Percentiles rank a stretch among this genome's conserved stretches.
Conservation (phyloP, 2,113 vertebrate genomes). For the Nesoenas mayeri region DNA sequence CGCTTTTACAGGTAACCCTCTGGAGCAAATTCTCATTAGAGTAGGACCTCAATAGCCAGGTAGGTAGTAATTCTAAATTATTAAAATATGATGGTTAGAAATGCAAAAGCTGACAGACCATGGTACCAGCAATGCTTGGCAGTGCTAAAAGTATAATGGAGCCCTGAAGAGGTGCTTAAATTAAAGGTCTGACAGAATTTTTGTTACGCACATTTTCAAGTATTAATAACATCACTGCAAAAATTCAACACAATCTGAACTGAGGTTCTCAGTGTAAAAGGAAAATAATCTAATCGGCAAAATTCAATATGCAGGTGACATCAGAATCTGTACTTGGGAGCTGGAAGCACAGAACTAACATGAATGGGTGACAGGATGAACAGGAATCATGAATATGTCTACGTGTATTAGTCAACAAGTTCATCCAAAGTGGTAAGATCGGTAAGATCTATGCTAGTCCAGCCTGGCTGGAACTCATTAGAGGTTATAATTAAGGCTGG, state of each 20-base stretch:
- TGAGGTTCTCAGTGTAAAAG: background rate
- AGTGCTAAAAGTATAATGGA: background rate
- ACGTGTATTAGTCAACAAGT: background rate
- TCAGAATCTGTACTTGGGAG: background rate
- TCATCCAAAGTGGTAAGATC: background rate
- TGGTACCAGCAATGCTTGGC: background rate
- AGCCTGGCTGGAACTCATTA: background rate
- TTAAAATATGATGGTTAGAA: background rate
- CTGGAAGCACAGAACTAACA: background rate
- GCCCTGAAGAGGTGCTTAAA: background rate
- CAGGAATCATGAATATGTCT: background rate
- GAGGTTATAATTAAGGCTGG: background rate
- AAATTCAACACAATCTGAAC: background rate
- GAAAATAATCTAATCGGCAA: background rate
- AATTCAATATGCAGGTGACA: background rate
- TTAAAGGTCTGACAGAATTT: constrained; percentile 29
- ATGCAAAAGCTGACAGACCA: constrained; percentile 10
- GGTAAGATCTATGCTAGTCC: background rate
- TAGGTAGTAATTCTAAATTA: background rate
- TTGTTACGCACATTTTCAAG: background rate
- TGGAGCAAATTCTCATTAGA: background rate
- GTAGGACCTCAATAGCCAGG: background rate
- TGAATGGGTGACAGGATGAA: background rate
- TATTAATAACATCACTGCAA: background rate
- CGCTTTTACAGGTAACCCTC: background rate